These are phyloP conservation scores for Xiphorhynchus erythropygius DNA, from an alignment of 2,797 vertebrate species.

Conservation along the genomic window DNA sequence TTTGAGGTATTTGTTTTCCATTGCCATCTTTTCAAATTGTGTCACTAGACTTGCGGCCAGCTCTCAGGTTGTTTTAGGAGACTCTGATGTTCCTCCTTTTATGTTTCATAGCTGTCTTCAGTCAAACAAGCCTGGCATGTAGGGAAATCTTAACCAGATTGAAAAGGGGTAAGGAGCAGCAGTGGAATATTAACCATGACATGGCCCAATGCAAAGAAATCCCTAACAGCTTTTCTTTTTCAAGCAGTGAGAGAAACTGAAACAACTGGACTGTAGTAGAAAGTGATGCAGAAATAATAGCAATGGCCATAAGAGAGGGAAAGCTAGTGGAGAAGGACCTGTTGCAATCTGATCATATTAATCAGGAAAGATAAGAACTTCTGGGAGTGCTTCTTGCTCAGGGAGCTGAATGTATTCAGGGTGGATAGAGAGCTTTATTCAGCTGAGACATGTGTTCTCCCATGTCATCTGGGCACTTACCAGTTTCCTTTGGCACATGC, in stretches of 20 bases:
- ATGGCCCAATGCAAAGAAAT: not conserved
- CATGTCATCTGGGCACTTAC: rapidly evolving
- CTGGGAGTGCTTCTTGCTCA: not conserved
- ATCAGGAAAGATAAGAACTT: not conserved
- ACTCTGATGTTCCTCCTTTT: not conserved
- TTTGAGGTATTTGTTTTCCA: conserved; percentile 10
- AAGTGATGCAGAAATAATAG: not conserved
- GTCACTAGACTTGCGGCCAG: not conserved
- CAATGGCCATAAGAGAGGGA: not conserved
- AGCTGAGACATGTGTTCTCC: rapidly evolving
- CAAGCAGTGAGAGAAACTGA: not conserved
- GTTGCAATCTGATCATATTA: not conserved
- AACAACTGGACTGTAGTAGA: not conserved
- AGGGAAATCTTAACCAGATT: not conserved
- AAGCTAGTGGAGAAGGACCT: not conserved
- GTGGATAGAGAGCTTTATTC: not conserved
- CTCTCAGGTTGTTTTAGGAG: not conserved
- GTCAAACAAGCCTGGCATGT: not conserved
- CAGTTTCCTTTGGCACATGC: not conserved
- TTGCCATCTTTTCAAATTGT: not conserved
- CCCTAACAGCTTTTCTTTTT: not conserved
- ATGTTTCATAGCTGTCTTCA: conserved; percentile 5
- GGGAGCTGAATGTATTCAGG: not conserved
- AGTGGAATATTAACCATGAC: not conserved
- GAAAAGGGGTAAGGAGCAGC: not conserved